Conservation (phyloP, 1,140 invertebrate genomes). For the Periplaneta americana region DNA sequence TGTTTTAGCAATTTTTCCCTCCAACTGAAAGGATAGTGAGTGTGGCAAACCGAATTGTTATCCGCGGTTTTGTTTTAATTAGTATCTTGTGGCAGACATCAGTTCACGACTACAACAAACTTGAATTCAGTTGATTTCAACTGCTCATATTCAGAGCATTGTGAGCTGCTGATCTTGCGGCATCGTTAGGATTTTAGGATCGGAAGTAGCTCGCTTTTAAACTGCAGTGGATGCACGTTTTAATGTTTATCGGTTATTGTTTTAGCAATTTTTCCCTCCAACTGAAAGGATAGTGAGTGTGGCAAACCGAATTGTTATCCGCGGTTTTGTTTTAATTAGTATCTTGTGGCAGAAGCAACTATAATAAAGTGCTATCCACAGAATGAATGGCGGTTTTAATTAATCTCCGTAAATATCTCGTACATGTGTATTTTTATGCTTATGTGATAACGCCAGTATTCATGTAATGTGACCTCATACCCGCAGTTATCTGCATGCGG, state of each 20-base stretch:
- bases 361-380: not conserved
- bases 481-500: not conserved
- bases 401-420: not conserved
- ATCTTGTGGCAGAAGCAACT: not conserved
- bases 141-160: too few relatives aligned
- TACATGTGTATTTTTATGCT: not conserved
- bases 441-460: not conserved
- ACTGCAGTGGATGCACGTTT: not conserved
- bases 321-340: not conserved
- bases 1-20: too few relatives aligned
- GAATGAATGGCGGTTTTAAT: not conserved
- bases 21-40: too few relatives aligned
- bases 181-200: not conserved
- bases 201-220: not conserved
- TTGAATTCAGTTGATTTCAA: too few relatives aligned
- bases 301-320: not conserved
- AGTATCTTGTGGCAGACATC: too few relatives aligned
- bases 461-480: not conserved
- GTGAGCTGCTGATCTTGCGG: not conserved
- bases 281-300: not conserved
- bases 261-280: not conserved
- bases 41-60: too few relatives aligned
- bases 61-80: too few relatives aligned
- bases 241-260: not conserved
- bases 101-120: too few relatives aligned